A percentile compares a stretch with the other conserved stretches of the same genome.
Evolutionary conservation across 2,888 invertebrate species (phyloP).

Genomic region (Bimastos eiseni): DNA sequence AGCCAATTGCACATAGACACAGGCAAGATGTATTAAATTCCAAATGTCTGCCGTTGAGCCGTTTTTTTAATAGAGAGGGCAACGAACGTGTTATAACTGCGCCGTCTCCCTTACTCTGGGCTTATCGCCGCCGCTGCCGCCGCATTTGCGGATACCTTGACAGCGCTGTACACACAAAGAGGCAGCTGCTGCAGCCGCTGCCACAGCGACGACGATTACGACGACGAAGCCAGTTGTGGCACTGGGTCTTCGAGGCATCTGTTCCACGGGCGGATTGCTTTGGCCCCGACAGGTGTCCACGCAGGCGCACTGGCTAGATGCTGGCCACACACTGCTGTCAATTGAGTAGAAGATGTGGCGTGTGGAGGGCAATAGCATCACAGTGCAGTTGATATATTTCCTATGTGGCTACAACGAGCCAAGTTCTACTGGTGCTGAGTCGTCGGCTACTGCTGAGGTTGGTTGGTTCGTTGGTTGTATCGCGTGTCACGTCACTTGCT

Average conservation of each 20-base stretch:
- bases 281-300: neutral
- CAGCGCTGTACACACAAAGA: neutral
- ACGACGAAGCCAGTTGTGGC: neutral
- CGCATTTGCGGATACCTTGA: conserved; percentile 9
- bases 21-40: neutral
- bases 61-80: neutral
- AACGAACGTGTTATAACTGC: neutral
- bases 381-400: neutral
- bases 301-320: neutral
- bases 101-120: neutral
- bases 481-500: neutral
- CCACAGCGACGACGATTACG: neutral
- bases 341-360: neutral
- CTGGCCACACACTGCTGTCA: too few relatives aligned
- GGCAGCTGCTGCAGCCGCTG: neutral
- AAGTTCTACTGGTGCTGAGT: neutral
- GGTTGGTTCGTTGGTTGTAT: neutral
- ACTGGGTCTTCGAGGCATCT: conserved; percentile 6
- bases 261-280: conserved; percentile 13
- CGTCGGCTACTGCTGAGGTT: neutral
- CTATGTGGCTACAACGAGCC: neutral
- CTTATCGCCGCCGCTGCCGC: neutral
- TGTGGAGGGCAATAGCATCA: neutral
- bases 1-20: neutral
- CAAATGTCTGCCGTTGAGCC: neutral